Percentiles rank a stretch among this genome's conserved stretches.
These are phyloP conservation scores for Corythaeola cristata DNA, from an alignment of 2,113 vertebrate species.

Conservation along the genomic window DNA sequence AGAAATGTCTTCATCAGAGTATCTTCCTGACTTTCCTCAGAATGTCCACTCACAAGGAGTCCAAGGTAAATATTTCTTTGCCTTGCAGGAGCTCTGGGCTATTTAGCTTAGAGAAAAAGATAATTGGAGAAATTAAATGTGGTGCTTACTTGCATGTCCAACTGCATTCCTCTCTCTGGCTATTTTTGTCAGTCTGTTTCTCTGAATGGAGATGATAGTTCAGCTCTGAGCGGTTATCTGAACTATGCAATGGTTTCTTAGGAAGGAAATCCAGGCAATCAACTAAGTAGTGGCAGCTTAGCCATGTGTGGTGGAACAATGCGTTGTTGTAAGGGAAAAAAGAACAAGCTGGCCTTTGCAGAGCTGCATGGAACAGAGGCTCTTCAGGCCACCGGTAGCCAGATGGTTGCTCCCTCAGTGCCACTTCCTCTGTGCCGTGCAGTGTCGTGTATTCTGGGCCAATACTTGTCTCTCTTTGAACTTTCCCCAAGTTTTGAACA, in stretches of 20 bases:
- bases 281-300: background rate
- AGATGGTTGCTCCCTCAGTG: rapidly evolving
- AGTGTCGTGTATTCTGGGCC: background rate
- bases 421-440: background rate
- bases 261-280: background rate
- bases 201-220: background rate
- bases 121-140: background rate
- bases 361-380: background rate
- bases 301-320: rapidly evolving
- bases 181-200: background rate
- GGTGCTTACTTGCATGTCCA: background rate
- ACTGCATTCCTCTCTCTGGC: background rate
- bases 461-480: background rate
- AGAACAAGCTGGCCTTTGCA: background rate
- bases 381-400: background rate
- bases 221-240: background rate
- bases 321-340: background rate
- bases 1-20: slow-evolving; percentile 81
- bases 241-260: background rate
- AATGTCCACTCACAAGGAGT: slow-evolving; percentile 98
- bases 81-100: background rate
- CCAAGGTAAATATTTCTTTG: slow-evolving; percentile 80
- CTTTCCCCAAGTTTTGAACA: background rate
- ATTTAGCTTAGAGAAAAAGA: background rate
- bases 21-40: slow-evolving; percentile 93